These are phyloP conservation scores for Saimiri boliviensis DNA, from an alignment of 2,113 vertebrate genomes.

Conservation along the genomic window DNA sequence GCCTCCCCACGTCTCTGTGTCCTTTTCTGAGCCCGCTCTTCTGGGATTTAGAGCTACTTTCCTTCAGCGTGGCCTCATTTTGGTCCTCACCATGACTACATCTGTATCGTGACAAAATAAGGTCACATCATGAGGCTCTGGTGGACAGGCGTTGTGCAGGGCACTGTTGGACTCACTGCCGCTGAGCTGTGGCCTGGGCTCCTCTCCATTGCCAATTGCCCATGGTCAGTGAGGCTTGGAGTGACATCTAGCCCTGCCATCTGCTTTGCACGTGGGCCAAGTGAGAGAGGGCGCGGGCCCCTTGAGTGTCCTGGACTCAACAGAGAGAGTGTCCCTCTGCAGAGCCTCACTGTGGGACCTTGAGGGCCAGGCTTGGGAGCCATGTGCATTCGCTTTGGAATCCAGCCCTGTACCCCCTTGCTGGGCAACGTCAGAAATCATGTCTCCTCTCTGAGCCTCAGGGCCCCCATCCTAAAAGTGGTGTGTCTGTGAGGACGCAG, in stretches of 20 bases:
- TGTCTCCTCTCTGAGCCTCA: background rate
- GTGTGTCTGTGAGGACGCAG: background rate
- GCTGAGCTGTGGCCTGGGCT: accelerated
- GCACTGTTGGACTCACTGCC: accelerated
- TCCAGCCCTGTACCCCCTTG: background rate
- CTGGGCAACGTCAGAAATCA: background rate
- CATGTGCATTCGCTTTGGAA: accelerated
- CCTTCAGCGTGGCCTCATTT: accelerated
- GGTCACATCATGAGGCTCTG: background rate
- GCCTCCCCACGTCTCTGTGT: background rate
- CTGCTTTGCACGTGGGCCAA: accelerated
- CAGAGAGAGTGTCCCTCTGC: background rate
- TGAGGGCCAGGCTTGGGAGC: background rate
- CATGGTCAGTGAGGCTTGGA: accelerated
- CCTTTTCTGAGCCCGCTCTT: no score
- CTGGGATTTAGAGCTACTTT: no score
- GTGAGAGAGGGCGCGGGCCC: accelerated
- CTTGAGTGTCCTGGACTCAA: background rate
- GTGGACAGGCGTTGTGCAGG: background rate
- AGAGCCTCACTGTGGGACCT: background rate
- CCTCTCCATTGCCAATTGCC: background rate
- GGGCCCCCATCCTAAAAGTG: accelerated
- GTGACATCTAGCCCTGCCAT: background rate
- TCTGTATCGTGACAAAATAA: background rate
- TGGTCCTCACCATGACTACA: accelerated